Evolutionary conservation across 2,113 vertebrate species (phyloP), one percentile per base, ranked within the genome.

Genomic region (Tympanuchus pallidicinctus): DNA sequence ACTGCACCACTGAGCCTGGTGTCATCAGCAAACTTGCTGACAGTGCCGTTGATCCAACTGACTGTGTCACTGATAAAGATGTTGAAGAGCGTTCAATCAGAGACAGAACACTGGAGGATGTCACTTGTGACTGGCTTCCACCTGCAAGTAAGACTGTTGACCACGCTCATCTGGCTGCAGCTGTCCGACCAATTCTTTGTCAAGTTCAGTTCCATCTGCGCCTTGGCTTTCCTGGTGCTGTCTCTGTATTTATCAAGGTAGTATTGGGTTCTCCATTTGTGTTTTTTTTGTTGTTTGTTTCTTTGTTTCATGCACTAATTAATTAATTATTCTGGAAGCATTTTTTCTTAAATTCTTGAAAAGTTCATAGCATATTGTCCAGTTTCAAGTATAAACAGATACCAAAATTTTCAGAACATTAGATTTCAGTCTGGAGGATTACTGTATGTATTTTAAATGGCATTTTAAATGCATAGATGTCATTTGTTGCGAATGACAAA

Each of bases 381-480:
- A 27, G 7, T 8, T 22, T 84, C 81, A 76, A 22, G 11, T 70
- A 21, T 52, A 75, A 91, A 40, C 14, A 50, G 40, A 16, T 65
- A 48, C 14, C 13, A 70, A 45, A 16, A 1, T 3, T 70, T 43
- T 40, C 10, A 38, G 19, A 81, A 64, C 10, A 14, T 47, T 84
- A 0, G 16, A 88, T 77, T 57, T 70, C 45, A 27, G 0, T 70
- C 45, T 59, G 30, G 40, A 47, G 28, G 24, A 60, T 74, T 32
- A 19, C 12, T 3, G 6, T 22, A 10, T 24, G 8, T 48, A 88
- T 38, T 38, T 38, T 38, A 65, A 4, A 1, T 30, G 12, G 2
- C 1, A 0, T 1, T 61, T 43, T 82, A 28, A 75, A 64, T 43
- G 47, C 10, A 18, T 54, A 19, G 1, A 11, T 21, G 10, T n/a